A percentile compares a stretch with the other conserved stretches of the same genome.
phyloP scores from a whole-genome alignment of 64 coral and sea anemone species.

The Montipora capricornis region DNA sequence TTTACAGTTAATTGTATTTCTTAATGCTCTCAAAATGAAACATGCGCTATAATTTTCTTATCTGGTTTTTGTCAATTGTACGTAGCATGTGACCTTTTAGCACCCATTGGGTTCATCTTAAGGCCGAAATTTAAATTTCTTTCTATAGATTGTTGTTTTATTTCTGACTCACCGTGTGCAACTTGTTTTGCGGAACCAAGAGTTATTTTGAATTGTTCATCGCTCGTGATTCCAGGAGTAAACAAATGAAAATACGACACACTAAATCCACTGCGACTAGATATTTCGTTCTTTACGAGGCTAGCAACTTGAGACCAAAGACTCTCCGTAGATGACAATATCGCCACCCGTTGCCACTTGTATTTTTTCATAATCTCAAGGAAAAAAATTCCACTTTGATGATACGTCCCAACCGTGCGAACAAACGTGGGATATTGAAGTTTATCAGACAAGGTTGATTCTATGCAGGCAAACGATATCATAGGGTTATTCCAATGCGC shows the following conservation, averaged over 20 bases:
- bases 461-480: conserved; percentile 80
- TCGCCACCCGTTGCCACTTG: conserved; percentile 72
- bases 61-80: neutral
- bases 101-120: neutral
- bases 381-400: conserved; percentile 63
- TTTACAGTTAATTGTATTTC: no score
- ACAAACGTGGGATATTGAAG: conserved; percentile 73
- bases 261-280: neutral
- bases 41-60: no score
- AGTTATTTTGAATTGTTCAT: conserved; percentile 58
- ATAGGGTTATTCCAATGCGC: conserved; percentile 85
- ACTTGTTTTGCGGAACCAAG: conserved; percentile 62
- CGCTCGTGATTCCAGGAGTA: conserved; percentile 58
- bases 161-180: conserved; percentile 67
- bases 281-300: conserved; percentile 63
- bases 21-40: no score
- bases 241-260: conserved; percentile 87
- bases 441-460: conserved; percentile 67
- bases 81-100: neutral
- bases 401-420: conserved; percentile 72
- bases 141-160: no score
- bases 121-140: no score
- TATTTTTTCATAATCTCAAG: conserved; percentile 55
- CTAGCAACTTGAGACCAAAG: conserved; percentile 81
- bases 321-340: conserved; percentile 79